phyloP scores from a whole-genome alignment of 2,888 invertebrate species.

The Chelonus formosanus region DNA sequence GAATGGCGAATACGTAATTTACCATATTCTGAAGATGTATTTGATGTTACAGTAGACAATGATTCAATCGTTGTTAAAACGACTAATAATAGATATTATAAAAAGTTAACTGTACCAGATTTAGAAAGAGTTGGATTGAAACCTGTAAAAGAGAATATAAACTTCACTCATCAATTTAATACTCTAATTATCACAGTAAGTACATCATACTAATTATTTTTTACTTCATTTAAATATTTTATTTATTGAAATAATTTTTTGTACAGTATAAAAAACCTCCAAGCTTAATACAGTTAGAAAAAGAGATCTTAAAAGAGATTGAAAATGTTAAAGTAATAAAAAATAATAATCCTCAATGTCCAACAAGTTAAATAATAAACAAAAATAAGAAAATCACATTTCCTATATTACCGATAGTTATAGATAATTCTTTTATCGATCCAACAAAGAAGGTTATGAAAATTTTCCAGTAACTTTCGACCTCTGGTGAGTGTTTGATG shows the following conservation, averaged over 20 bases:
- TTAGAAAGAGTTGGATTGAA: slow-evolving; percentile 72
- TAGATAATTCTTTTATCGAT: too few relatives aligned
- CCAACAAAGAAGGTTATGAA: too few relatives aligned
- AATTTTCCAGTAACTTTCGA: too few relatives aligned
- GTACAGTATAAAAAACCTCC: slow-evolving; percentile 82
- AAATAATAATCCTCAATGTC: slow-evolving; percentile 59
- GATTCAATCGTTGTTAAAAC: slow-evolving; percentile 77
- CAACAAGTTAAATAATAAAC: slow-evolving; percentile 52
- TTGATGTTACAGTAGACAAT: slow-evolving; percentile 73
- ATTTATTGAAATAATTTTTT: slow-evolving; percentile 36
- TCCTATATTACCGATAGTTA: too few relatives aligned
- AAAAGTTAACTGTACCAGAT: slow-evolving; percentile 76
- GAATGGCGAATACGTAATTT: slow-evolving; percentile 87
- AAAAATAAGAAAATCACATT: too few relatives aligned
- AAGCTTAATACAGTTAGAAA: slow-evolving; percentile 76
- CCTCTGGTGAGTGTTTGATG: too few relatives aligned
- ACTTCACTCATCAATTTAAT: slow-evolving; percentile 77
- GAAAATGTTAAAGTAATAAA: slow-evolving; percentile 51
- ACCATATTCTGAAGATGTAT: slow-evolving; percentile 77
- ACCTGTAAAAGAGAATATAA: slow-evolving; percentile 73
- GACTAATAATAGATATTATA: slow-evolving; percentile 84
- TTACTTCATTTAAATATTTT: slow-evolving; percentile 5
- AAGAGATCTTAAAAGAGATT: slow-evolving; percentile 60
- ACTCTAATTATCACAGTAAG: slow-evolving; percentile 80
- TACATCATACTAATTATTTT: slow-evolving; percentile 15